A percentile compares a stretch with the other conserved stretches of the same genome.
Conservation (phyloP, 2,113 vertebrate genomes). For the Mohoua ochrocephala region DNA sequence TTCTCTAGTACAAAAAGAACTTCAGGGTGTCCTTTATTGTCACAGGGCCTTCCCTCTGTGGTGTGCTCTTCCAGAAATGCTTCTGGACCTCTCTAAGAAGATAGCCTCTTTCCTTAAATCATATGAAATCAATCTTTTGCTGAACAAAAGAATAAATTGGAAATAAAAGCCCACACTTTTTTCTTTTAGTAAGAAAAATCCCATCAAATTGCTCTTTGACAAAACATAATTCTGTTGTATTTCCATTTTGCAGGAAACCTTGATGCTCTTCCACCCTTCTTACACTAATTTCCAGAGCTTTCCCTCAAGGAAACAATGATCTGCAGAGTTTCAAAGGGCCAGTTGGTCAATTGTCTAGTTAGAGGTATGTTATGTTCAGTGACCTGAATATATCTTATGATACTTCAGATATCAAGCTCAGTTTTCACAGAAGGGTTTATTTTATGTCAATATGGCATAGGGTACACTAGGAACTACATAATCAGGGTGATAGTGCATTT, state of each 20-base stretch:
- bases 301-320: neutral
- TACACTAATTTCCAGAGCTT: neutral
- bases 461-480: neutral
- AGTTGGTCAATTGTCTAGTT: neutral
- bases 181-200: neutral
- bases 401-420: neutral
- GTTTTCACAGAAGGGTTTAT: neutral
- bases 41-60: neutral
- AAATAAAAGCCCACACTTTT: neutral
- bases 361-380: neutral
- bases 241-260: neutral
- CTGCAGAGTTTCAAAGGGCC: neutral
- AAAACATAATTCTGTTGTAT: neutral
- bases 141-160: neutral
- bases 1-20: neutral
- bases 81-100: neutral
- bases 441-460: neutral
- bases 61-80: neutral
- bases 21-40: neutral
- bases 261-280: neutral
- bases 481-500: neutral
- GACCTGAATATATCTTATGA: neutral
- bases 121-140: neutral
- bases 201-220: neutral
- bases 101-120: neutral